A percentile compares a stretch with the other conserved stretches of the same genome.
Conservation (phyloP, 2,113 vertebrate species). For the Mobula hypostoma region DNA sequence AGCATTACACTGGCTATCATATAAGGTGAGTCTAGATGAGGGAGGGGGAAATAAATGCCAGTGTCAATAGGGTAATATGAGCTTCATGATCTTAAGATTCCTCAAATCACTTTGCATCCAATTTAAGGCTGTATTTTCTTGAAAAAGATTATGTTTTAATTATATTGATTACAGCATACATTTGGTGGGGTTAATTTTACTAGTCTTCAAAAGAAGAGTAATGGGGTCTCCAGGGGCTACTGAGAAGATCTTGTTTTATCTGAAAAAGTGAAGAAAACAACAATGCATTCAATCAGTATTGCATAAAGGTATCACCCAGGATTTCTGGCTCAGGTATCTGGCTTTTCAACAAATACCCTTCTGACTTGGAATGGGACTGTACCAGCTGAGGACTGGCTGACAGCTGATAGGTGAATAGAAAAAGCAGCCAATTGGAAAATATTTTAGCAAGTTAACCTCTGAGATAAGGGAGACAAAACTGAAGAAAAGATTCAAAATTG, state of each 20-base stretch:
- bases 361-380: background rate
- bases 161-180: no score
- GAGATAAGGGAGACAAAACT: background rate
- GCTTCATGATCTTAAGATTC: no score
- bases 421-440: background rate
- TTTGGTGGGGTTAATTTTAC: background rate
- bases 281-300: background rate
- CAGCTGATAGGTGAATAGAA: background rate
- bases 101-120: no score
- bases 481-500: background rate
- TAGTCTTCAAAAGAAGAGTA: background rate
- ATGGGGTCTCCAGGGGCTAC: background rate
- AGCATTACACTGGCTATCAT: background rate
- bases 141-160: no score
- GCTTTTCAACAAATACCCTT: background rate
- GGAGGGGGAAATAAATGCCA: background rate
- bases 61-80: background rate
- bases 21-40: background rate
- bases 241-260: background rate
- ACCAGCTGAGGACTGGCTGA: background rate
- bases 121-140: no score
- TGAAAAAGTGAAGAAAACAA: background rate
- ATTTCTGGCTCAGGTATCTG: background rate
- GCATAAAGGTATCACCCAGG: background rate
- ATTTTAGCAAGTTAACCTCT: background rate